Evolutionary conservation across 2,888 invertebrate species (phyloP).

Genomic region (Ligdia adustata): DNA sequence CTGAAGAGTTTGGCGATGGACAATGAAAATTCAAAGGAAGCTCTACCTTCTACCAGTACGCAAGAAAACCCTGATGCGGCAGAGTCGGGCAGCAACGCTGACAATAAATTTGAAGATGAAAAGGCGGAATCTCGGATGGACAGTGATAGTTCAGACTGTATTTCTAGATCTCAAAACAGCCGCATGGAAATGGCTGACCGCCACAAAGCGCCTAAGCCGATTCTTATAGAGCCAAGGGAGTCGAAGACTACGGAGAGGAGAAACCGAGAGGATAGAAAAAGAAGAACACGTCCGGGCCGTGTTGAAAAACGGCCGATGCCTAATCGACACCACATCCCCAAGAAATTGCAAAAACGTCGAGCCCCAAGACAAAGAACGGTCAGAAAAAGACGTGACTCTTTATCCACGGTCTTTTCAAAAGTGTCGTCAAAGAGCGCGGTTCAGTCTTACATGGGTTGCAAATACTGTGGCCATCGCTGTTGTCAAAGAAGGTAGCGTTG

Average conservation of each 20-base stretch:
- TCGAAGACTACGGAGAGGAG: constrained; percentile 26
- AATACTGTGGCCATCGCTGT: constrained; percentile 60
- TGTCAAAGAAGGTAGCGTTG: constrained; percentile 62
- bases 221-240: constrained; percentile 33
- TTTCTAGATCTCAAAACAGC: constrained; percentile 45
- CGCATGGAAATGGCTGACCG: constrained; percentile 35
- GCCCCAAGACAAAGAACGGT: constrained; percentile 24
- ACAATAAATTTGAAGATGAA: constrained; percentile 32
- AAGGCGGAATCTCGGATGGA: constrained; percentile 33
- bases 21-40: constrained; percentile 47
- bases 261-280: constrained; percentile 43
- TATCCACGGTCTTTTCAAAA: constrained; percentile 50
- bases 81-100: constrained; percentile 18
- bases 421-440: constrained; percentile 41
- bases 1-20: constrained; percentile 55
- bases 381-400: constrained; percentile 41
- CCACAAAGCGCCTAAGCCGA: constrained; percentile 33
- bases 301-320: constrained; percentile 49
- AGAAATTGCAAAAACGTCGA: constrained; percentile 40
- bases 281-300: constrained; percentile 35
- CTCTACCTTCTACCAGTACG: constrained; percentile 50
- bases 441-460: constrained; percentile 37
- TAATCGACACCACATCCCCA: constrained; percentile 30
- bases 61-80: constrained; percentile 38
- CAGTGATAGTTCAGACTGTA: constrained; percentile 40